Evolutionary conservation across 2,888 invertebrate species (phyloP).

Genomic region (Ligdia adustata): DNA sequence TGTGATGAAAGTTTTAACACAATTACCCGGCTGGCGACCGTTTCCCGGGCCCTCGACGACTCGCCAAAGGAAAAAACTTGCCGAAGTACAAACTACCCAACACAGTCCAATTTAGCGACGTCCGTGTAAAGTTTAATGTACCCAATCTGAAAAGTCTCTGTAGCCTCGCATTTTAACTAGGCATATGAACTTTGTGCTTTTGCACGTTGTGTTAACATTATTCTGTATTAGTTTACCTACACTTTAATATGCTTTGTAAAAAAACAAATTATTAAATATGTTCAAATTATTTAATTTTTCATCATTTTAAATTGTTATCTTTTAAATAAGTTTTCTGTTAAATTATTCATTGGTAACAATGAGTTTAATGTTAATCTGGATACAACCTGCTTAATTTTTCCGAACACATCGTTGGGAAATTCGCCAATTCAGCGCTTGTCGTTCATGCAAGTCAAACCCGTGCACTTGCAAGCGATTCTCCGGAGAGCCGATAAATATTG

Average conservation of each 20-base stretch:
- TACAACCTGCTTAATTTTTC: no score
- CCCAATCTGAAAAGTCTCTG: slow-evolving; percentile 74
- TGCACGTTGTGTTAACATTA: no score
- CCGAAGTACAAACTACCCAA: slow-evolving; percentile 80
- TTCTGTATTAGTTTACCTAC: no score
- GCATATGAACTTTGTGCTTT: slow-evolving; percentile 37
- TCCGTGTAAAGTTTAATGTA: slow-evolving; percentile 81
- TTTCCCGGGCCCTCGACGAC: slow-evolving; percentile 69
- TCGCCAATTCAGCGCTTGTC: slow-evolving; percentile 34
- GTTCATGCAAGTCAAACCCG: slow-evolving; percentile 39
- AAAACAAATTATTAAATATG: no score
- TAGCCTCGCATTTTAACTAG: slow-evolving; percentile 69
- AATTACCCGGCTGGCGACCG: slow-evolving; percentile 77
- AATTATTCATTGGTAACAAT: no score
- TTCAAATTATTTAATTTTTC: no score
- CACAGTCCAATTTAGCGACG: slow-evolving; percentile 78
- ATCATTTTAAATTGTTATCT: no score
- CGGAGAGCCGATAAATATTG: slow-evolving; percentile 62
- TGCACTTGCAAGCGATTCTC: slow-evolving; percentile 35
- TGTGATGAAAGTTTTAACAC: slow-evolving; percentile 82
- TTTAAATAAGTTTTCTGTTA: no score
- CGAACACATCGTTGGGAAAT: slow-evolving; percentile 18
- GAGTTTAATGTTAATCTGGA: slow-evolving; percentile 10
- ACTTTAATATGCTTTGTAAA: no score
- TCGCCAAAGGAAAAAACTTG: slow-evolving; percentile 78